Base-by-base conservation (phyloP, 2,113 vertebrate species). In the Lepus timidus region DNA sequence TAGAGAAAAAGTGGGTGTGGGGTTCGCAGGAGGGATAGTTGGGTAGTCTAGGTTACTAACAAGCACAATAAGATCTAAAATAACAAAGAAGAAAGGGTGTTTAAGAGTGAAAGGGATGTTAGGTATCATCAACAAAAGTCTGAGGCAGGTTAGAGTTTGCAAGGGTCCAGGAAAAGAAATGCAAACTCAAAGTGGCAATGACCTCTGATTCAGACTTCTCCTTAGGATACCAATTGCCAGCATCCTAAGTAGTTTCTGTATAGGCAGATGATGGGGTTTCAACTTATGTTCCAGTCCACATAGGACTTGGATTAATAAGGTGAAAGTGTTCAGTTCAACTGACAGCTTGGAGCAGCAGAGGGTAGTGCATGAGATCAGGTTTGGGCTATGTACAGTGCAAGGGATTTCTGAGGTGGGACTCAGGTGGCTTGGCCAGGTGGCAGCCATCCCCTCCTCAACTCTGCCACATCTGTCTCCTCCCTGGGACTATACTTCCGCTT, bases 331-430 rank as follows among this genome's bases (percentile, higher is more conserved):
- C 13, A 68, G 20, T 31, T 36, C 9, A 58, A 64, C 12, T 29
- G 75, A 70, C 22, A 6, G 6, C 33, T 73, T 85, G 67, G 52
- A 23, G 1, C 27, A 16, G 14, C 3, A 6, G 19, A 4, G 10
- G 10, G 5, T 3, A 27, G 2, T 4, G 16, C 0, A 0, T n/a
- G 44, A 58, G 31, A 31, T 31, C 7, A 17, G 68, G 1, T n/a
- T 88, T 79, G 25, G 51, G 91, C 51, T 52, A 2, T n/a, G 85
- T 88, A 23, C 4, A 16, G 65, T 22, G n/a, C 31, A 10, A 67
- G 36, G 67, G 6, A 71, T 58, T 27, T 36, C 2, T 4, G 58
- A 33, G 51, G 1, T 2, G 85, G 11, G 20, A 52, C 51, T n/a
- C 25, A 44, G 33, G 25, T 29, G 51, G 8, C 16, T 52, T 39